Base-by-base conservation (phyloP, 2,888 invertebrate species). In the Leptopterna dolabrata region DNA sequence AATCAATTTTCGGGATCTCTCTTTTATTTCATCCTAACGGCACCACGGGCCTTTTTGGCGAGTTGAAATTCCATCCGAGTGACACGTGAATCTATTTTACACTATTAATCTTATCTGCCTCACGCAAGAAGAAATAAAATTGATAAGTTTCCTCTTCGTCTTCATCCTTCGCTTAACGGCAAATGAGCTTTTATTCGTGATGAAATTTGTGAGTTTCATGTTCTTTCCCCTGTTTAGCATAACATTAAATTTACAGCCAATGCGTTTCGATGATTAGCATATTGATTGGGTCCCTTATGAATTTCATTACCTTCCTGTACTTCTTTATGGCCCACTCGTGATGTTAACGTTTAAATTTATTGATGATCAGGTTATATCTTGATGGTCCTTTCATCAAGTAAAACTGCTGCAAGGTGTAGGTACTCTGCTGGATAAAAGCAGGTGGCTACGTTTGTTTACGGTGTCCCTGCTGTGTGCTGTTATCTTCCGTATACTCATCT, bases 1-100 rank as follows among this genome's bases (percentile, higher is more conserved):
- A 76, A 76, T 76, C 73, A 76, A 76, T 41, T 41, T 30, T 41
- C 73, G 41, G 19, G 73, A 76, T 76, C 73, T 76, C 55, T 0
- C 11, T 16, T n/a, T 63, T 19, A 63, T 63, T 63, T 63, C 63
- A 24, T 36, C 63, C 63, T 63, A 63, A 63, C 63, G 63, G 63
- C n/a, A 63, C 63, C 24, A 13, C 63, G 11, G 63, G 24, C 19
- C 63, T 9, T 63, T 63, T 63, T 63, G 63, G 63, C 63, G 63
- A 63, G 63, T 63, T 24, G 63, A 63, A 63, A 63, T 63, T 63
- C 63, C 63, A 63, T 63, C 63, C 2, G 24, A 24, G 24, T 63
- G 63, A 63, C 63, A 63, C 24, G 24, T 63, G 24, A 63, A 63
- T 24, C 27, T 27, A 27, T 63, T 63, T 63, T 24, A 24, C 19